A percentile compares a stretch with the other conserved stretches of the same genome.
phyloP scores from a whole-genome alignment of 1,140 invertebrate species.

The Bradynema listronoti region DNA sequence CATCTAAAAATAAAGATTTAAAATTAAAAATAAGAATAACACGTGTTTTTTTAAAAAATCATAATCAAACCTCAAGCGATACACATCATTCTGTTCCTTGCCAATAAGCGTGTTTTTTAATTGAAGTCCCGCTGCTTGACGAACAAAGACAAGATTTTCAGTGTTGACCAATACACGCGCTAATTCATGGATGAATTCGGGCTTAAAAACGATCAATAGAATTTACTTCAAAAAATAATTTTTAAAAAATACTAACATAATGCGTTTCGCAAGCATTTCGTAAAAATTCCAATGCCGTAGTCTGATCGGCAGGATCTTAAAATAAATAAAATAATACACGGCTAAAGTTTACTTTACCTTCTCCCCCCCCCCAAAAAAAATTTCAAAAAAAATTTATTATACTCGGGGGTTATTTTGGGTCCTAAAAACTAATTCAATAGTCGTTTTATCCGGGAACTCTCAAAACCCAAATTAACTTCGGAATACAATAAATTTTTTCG shows the following conservation, averaged over 20 bases:
- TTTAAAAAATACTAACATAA: constrained; percentile 65
- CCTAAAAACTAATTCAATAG: no score
- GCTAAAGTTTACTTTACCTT: no score
- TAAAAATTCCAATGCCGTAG: constrained; percentile 80
- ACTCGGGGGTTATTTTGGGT: no score
- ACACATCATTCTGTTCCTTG: constrained; percentile 76
- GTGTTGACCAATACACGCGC: constrained; percentile 83
- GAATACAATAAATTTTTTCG: no score
- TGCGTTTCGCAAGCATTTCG: constrained; percentile 84
- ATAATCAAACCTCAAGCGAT: no score
- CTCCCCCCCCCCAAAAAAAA: no score
- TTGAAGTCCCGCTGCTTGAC: constrained; percentile 95
- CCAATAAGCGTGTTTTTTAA: constrained; percentile 96
- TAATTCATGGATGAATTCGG: constrained; percentile 84
- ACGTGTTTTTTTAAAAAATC: no score
- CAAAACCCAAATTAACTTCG: no score
- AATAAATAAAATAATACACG: no score
- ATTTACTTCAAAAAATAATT: constrained; percentile 1
- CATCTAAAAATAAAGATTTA: constrained; percentile 39
- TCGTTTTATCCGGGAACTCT: no score
- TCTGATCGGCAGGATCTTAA: constrained; percentile 87
- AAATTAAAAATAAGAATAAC: no score
- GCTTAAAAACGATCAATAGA: constrained; percentile 66
- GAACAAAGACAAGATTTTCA: constrained; percentile 79
- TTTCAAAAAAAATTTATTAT: no score